These are phyloP conservation scores for Chrysodeixis includens DNA, from an alignment of 2,888 invertebrate genomes.

Conservation along the genomic window DNA sequence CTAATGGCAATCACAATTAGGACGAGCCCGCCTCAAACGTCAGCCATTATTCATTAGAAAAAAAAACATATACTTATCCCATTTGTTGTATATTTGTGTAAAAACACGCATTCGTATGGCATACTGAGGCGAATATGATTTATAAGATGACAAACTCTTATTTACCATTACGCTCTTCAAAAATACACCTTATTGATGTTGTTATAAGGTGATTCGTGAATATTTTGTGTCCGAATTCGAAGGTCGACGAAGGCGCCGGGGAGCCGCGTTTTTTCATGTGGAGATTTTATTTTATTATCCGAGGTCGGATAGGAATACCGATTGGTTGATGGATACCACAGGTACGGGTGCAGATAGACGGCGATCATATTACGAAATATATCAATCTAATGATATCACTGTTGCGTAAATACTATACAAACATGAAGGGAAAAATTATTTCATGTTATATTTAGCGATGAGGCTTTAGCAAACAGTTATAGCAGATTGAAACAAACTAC, in stretches of 20 bases:
- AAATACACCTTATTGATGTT: conserved; percentile 56
- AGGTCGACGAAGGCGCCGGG: conserved; percentile 81
- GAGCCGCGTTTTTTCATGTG: conserved; percentile 79
- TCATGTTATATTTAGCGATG: background rate
- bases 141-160: conserved; percentile 67
- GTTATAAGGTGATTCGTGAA: conserved; percentile 50
- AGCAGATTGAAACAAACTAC: background rate
- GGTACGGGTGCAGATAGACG: conserved; percentile 44
- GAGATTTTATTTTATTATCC: conserved; percentile 83
- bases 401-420: conserved; percentile 8
- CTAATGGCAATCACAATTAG: conserved; percentile 72
- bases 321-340: conserved; percentile 61
- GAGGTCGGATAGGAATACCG: conserved; percentile 80
- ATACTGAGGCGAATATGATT: conserved; percentile 84
- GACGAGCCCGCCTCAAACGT: conserved; percentile 64
- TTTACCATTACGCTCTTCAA: conserved; percentile 24
- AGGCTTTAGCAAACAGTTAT: background rate
- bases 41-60: conserved; percentile 72
- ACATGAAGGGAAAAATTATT: background rate
- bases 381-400: conserved; percentile 25
- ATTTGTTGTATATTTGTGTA: conserved; percentile 82
- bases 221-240: conserved; percentile 39
- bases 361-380: conserved; percentile 45
- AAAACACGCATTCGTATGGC: conserved; percentile 82
- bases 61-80: conserved; percentile 74